Evolutionary conservation across 2,888 invertebrate genomes (phyloP).

Genomic region (Himalopsyche anomala): DNA sequence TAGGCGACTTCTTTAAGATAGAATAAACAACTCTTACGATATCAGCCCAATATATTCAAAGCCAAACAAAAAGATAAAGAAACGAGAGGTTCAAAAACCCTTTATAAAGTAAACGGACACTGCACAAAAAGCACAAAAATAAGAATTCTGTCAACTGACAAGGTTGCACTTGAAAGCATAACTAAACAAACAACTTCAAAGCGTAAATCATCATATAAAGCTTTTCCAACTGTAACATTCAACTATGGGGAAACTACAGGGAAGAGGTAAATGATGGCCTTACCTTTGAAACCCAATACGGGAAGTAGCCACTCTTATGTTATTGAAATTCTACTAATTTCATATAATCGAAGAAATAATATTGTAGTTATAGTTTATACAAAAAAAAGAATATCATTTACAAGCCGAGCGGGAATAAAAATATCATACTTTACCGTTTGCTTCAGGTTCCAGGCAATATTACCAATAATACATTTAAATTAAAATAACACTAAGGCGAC

Average conservation of each 20-base stretch:
- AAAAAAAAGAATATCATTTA: too few species aligned
- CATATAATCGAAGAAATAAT: not conserved
- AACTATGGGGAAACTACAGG: constrained; percentile 52
- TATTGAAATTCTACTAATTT: constrained; percentile 2
- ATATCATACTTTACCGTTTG: constrained; percentile 8
- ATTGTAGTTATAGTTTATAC: not conserved
- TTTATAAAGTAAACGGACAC: constrained; percentile 67
- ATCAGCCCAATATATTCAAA: constrained; percentile 13
- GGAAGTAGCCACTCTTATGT: not conserved
- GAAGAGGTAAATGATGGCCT: constrained; percentile 61
- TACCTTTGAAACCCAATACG: not conserved
- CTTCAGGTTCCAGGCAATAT: not conserved
- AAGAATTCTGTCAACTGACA: constrained; percentile 67
- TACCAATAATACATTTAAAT: not conserved
- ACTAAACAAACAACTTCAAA: constrained; percentile 47
- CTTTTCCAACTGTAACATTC: constrained; percentile 57
- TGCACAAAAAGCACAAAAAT: constrained; percentile 67
- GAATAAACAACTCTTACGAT: not conserved
- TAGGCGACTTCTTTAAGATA: not conserved
- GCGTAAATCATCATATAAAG: constrained; percentile 54
- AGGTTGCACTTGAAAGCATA: constrained; percentile 60
- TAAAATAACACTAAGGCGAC: not conserved
- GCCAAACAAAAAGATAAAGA: constrained; percentile 2
- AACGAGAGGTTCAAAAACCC: constrained; percentile 61
- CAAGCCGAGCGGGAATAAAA: not conserved